Percentiles rank a stretch among this genome's conserved stretches.
Conservation (phyloP, 2,888 invertebrate genomes). For the Drosophila emarginata region DNA sequence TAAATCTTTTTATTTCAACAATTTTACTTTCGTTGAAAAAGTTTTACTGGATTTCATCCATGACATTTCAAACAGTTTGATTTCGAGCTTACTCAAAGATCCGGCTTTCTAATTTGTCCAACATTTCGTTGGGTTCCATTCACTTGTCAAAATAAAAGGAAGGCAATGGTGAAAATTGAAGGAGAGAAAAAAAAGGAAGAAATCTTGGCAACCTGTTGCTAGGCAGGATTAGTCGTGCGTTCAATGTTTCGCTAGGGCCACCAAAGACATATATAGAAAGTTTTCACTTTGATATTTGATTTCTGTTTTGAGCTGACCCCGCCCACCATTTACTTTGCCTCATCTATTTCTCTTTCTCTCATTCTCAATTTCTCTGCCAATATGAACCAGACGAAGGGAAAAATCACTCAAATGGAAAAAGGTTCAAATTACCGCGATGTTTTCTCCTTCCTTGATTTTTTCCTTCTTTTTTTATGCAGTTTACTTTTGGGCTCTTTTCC, state of each 20-base stretch:
- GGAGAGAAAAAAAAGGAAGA: background rate
- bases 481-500: conserved; percentile 60
- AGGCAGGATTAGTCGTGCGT: conserved; percentile 62
- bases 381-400: conserved; percentile 10
- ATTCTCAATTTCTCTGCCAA: conserved; percentile 3
- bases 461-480: conserved; percentile 34
- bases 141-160: conserved; percentile 59
- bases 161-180: too few relatives aligned
- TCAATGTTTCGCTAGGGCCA: conserved; percentile 21
- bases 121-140: conserved; percentile 27
- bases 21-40: conserved; percentile 19
- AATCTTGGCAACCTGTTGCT: conserved; percentile 69
- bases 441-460: conserved; percentile 39
- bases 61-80: conserved; percentile 70
- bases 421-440: conserved; percentile 75
- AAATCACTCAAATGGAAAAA: conserved; percentile 72
- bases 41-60: conserved; percentile 15
- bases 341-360: background rate
- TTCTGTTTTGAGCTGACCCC: conserved; percentile 43
- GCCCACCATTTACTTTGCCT: conserved; percentile 17
- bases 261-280: conserved; percentile 26
- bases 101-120: conserved; percentile 37
- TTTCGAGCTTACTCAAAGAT: conserved; percentile 64
- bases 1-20: conserved; percentile 71
- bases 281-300: conserved; percentile 72